These are phyloP conservation scores for Eugnorisma glareosa DNA, from an alignment of 2,888 invertebrate species.

Conservation along the genomic window DNA sequence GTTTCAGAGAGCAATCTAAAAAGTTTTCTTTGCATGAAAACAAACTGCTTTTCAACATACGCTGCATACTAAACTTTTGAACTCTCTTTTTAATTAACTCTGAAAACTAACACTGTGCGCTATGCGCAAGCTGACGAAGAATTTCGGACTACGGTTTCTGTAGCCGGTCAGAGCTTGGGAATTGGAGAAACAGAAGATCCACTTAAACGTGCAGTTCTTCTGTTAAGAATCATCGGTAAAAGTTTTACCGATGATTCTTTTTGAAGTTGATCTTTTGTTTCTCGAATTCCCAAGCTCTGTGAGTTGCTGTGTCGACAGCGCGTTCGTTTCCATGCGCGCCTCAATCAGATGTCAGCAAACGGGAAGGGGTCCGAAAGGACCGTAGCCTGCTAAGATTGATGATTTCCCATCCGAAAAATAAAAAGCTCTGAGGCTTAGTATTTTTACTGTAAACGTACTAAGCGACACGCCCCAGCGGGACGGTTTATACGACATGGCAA, in stretches of 20 bases:
- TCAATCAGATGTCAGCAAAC: too few relatives aligned
- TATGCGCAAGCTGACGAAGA: conserved; percentile 40
- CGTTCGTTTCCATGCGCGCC: too few relatives aligned
- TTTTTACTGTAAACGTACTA: not conserved
- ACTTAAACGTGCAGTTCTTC: not conserved
- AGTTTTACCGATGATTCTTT: too few relatives aligned
- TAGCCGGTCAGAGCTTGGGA: conserved; percentile 1
- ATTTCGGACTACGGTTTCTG: conserved; percentile 45
- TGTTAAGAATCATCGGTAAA: not conserved
- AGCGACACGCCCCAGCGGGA: not conserved
- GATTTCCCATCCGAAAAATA: too few relatives aligned
- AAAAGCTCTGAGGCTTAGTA: too few relatives aligned
- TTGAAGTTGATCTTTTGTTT: too few relatives aligned
- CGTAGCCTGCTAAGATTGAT: too few relatives aligned
- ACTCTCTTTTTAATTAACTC: conserved; percentile 55
- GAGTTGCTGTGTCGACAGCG: too few relatives aligned
- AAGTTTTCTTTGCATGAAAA: conserved; percentile 11
- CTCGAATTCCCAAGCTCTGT: too few relatives aligned
- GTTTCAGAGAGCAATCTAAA: conserved; percentile 4
- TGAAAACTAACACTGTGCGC: conserved; percentile 20
- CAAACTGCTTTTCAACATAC: conserved; percentile 26
- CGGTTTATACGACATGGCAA: not conserved
- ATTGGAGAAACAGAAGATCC: conserved; percentile 22
- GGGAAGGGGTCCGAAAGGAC: too few relatives aligned
- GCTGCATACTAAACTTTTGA: conserved; percentile 23